phyloP scores from a whole-genome alignment of 2,888 invertebrate species.

The Epirrhoe tristata region DNA sequence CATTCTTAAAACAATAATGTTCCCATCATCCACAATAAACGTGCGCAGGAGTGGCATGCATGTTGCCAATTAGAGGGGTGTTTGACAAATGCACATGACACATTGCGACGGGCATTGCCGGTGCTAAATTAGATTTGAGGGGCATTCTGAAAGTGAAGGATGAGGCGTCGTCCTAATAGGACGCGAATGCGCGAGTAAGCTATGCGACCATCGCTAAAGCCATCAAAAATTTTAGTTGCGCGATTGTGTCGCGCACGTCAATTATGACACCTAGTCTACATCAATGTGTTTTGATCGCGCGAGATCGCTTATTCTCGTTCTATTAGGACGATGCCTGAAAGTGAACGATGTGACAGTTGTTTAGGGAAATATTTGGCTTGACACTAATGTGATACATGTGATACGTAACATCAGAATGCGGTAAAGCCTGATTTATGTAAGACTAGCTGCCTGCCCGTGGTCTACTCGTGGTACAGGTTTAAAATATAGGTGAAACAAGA shows the following conservation, averaged over 20 bases:
- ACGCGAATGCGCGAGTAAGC: too few relatives aligned
- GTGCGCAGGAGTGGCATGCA: slow-evolving; percentile 42
- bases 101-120: slow-evolving; percentile 38
- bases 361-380: slow-evolving; percentile 16
- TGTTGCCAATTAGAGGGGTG: slow-evolving; percentile 57
- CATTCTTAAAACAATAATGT: background rate
- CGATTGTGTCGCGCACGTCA: too few relatives aligned
- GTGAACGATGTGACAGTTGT: slow-evolving; percentile 25
- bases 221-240: too few relatives aligned
- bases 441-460: background rate
- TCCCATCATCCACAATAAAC: slow-evolving; percentile 24
- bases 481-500: too few relatives aligned
- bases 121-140: slow-evolving; percentile 34
- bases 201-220: too few relatives aligned
- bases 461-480: too few relatives aligned
- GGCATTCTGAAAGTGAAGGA: slow-evolving; percentile 29
- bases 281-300: too few relatives aligned
- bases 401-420: background rate
- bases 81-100: slow-evolving; percentile 53
- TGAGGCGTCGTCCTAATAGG: background rate
- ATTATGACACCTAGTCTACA: too few relatives aligned
- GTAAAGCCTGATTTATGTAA: background rate
- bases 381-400: slow-evolving; percentile 11
- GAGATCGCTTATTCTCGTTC: too few relatives aligned
- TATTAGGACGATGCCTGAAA: slow-evolving; percentile 2